Conservation (phyloP, 2,797 vertebrate species). For the Serranus cabrilla region DNA sequence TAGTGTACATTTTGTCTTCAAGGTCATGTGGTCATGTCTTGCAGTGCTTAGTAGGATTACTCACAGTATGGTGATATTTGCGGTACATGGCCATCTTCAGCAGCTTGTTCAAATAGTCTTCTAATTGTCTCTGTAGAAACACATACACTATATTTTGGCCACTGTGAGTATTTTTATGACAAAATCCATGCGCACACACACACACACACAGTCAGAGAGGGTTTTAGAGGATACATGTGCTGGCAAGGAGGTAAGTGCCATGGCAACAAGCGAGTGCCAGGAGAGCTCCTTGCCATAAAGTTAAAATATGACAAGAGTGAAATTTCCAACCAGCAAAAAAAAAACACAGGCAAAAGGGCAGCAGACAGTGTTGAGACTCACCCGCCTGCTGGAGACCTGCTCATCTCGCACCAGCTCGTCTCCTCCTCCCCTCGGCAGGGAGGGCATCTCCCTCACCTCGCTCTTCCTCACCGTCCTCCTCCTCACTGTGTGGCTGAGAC, state of each 20-base stretch:
- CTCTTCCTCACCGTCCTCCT: constrained; percentile 94
- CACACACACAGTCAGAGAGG: neutral
- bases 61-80: constrained; percentile 97
- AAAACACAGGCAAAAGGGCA: neutral
- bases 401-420: constrained; percentile 92
- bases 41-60: constrained; percentile 66
- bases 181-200: constrained; percentile 44
- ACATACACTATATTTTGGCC: constrained; percentile 58
- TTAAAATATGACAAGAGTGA: constrained; percentile 10
- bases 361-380: constrained; percentile 63
- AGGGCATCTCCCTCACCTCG: constrained; percentile 93
- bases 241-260: constrained; percentile 42
- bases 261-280: constrained; percentile 53
- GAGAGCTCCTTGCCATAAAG: constrained; percentile 32
- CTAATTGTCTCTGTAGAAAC: constrained; percentile 93
- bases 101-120: constrained; percentile 96
- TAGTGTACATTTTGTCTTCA: neutral
- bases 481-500: constrained; percentile 92
- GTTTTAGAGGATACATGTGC: constrained; percentile 27
- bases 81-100: constrained; percentile 96
- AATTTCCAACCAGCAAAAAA: neutral
- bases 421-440: constrained; percentile 88
- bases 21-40: neutral
- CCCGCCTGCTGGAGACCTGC: constrained; percentile 94
- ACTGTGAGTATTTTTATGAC: constrained; percentile 50